Percentiles rank a stretch among this genome's conserved stretches.
phyloP scores from a whole-genome alignment of 2,888 invertebrate genomes.

The Asteroscopus sphinx region DNA sequence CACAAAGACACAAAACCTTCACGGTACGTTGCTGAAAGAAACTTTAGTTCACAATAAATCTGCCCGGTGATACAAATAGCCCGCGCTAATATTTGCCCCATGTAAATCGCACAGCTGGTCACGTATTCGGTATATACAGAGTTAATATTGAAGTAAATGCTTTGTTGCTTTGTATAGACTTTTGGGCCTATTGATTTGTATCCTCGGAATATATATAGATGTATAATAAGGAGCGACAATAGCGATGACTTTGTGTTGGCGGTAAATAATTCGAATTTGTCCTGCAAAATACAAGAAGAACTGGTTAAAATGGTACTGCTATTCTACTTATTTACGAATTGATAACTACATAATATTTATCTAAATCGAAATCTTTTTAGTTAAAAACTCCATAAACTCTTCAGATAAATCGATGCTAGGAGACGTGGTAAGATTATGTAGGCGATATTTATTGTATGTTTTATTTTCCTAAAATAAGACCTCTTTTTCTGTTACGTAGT shows the following conservation, averaged over 20 bases:
- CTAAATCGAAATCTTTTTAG: background rate
- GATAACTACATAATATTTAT: background rate
- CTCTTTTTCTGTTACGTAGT: background rate
- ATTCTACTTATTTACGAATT: background rate
- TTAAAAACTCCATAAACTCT: background rate
- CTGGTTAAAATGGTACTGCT: no score
- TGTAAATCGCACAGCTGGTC: conserved; percentile 54
- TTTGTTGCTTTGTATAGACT: conserved; percentile 41
- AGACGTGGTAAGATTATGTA: background rate
- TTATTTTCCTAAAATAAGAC: background rate
- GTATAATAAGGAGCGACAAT: conserved; percentile 12
- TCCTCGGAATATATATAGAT: conserved; percentile 3
- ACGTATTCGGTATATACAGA: conserved; percentile 48
- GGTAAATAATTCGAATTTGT: no score
- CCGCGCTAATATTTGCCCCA: conserved; percentile 47
- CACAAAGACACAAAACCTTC: conserved; percentile 65
- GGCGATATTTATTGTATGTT: background rate
- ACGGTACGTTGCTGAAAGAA: conserved; percentile 58
- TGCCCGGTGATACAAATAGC: conserved; percentile 58
- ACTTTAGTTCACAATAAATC: conserved; percentile 62
- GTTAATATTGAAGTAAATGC: conserved; percentile 54
- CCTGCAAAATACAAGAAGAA: no score
- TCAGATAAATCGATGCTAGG: background rate
- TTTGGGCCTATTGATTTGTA: conserved; percentile 41
- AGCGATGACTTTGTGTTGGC: no score